phyloP scores from a whole-genome alignment of 2,888 invertebrate genomes.

The Troides oblongomaculatus region DNA sequence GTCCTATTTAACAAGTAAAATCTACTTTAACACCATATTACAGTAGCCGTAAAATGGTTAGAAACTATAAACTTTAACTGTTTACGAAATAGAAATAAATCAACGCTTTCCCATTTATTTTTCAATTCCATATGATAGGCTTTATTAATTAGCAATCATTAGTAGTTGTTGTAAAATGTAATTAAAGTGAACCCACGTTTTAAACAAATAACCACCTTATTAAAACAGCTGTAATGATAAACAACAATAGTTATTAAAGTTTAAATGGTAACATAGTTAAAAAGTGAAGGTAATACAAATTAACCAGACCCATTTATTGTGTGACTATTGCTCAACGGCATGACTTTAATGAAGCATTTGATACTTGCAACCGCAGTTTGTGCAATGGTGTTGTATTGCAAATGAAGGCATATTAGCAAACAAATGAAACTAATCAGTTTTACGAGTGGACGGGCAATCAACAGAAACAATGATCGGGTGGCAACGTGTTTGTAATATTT shows the following conservation, averaged over 20 bases:
- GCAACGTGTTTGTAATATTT: not conserved
- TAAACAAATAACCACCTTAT: not conserved
- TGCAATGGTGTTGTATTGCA: conserved; percentile 12
- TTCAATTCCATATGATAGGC: no score
- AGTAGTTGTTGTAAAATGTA: no score
- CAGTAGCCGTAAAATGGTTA: not conserved
- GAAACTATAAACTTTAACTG: not conserved
- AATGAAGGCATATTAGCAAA: not conserved
- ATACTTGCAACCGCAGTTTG: conserved; percentile 25
- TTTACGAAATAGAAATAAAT: not conserved
- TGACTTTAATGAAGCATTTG: conserved; percentile 26
- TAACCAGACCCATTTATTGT: conserved; percentile 10
- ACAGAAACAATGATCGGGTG: not conserved
- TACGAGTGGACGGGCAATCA: not conserved
- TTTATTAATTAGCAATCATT: no score
- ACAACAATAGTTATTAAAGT: conserved; percentile 11
- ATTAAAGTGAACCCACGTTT: no score
- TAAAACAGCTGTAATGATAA: not conserved
- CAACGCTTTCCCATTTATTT: no score
- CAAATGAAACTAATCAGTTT: not conserved
- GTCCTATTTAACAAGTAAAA: not conserved
- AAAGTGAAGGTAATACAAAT: conserved; percentile 22
- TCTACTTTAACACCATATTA: not conserved
- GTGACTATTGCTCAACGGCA: conserved; percentile 13
- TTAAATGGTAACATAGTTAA: conserved; percentile 15